Conservation (phyloP, 2,888 invertebrate genomes). For the Pelosia muscerda region DNA sequence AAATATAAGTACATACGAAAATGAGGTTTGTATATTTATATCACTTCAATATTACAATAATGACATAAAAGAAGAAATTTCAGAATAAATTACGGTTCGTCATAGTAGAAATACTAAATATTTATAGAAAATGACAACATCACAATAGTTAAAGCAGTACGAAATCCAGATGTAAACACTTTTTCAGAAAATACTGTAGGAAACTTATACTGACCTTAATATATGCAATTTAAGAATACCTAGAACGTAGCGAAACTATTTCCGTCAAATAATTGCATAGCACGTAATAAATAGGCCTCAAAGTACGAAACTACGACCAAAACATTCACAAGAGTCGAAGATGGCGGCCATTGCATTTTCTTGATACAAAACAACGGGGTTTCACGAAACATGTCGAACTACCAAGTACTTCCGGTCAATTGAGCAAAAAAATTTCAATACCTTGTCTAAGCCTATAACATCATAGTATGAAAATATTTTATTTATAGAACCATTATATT, state of each 20-base stretch:
- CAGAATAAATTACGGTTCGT: slow-evolving; percentile 35
- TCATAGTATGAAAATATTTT: accelerated
- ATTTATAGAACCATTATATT: not conserved
- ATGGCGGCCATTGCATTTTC: slow-evolving; percentile 94
- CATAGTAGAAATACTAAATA: slow-evolving; percentile 61
- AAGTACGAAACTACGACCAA: slow-evolving; percentile 88
- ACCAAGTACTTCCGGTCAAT: slow-evolving; percentile 75
- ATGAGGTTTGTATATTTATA: slow-evolving; percentile 80
- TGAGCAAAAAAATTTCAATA: accelerated
- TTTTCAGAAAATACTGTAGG: slow-evolving; percentile 77
- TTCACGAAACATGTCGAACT: slow-evolving; percentile 81
- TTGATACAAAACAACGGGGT: slow-evolving; percentile 91
- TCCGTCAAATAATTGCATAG: slow-evolving; percentile 80
- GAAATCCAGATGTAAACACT: slow-evolving; percentile 93
- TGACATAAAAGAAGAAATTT: slow-evolving; percentile 55
- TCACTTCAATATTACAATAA: slow-evolving; percentile 54
- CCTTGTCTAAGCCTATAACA: accelerated
- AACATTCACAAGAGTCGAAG: slow-evolving; percentile 94
- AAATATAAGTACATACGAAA: slow-evolving; percentile 77
- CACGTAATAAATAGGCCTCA: slow-evolving; percentile 79
- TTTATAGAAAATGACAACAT: slow-evolving; percentile 83
- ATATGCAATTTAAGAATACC: slow-evolving; percentile 70
- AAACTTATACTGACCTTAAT: slow-evolving; percentile 76
- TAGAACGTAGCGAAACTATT: slow-evolving; percentile 78
- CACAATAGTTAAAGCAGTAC: slow-evolving; percentile 86